These are phyloP conservation scores for Sesamia inferens DNA, from an alignment of 2,888 invertebrate genomes.

Conservation along the genomic window DNA sequence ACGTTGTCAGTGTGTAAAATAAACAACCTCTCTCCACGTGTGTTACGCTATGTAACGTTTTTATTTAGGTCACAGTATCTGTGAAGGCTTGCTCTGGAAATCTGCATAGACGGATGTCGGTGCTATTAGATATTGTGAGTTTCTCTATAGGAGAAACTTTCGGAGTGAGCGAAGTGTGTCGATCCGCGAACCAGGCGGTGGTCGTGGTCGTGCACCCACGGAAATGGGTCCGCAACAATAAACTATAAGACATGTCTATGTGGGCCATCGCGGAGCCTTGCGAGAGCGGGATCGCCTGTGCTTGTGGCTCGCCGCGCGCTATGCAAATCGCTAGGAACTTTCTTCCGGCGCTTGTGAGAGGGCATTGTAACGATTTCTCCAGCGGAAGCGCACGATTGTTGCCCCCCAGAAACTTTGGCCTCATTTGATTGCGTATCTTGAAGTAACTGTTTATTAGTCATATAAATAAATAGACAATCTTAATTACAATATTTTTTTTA, in stretches of 20 bases:
- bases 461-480: constrained; percentile 39
- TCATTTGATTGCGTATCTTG: constrained; percentile 42
- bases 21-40: constrained; percentile 75
- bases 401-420: constrained; percentile 72
- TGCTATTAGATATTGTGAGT: constrained; percentile 88
- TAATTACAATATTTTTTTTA: constrained; percentile 17
- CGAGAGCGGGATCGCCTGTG: constrained; percentile 75
- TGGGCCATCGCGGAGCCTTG: constrained; percentile 80
- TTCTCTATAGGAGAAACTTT: constrained; percentile 89
- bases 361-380: constrained; percentile 87
- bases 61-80: constrained; percentile 84
- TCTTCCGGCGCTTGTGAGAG: constrained; percentile 84
- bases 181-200: constrained; percentile 76
- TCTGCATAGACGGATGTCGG: constrained; percentile 89
- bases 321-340: constrained; percentile 88
- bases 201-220: constrained; percentile 84
- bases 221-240: constrained; percentile 88
- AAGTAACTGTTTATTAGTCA: constrained; percentile 29
- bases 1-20: constrained; percentile 69
- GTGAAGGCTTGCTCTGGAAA: constrained; percentile 87
- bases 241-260: constrained; percentile 86
- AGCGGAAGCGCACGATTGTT: constrained; percentile 73
- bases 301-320: constrained; percentile 71
- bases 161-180: constrained; percentile 86
- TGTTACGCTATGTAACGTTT: constrained; percentile 75